Percentiles rank a stretch among this genome's conserved stretches.
These are phyloP conservation scores for Metellina segmentata DNA, from an alignment of 2,888 invertebrate genomes.

Conservation along the genomic window DNA sequence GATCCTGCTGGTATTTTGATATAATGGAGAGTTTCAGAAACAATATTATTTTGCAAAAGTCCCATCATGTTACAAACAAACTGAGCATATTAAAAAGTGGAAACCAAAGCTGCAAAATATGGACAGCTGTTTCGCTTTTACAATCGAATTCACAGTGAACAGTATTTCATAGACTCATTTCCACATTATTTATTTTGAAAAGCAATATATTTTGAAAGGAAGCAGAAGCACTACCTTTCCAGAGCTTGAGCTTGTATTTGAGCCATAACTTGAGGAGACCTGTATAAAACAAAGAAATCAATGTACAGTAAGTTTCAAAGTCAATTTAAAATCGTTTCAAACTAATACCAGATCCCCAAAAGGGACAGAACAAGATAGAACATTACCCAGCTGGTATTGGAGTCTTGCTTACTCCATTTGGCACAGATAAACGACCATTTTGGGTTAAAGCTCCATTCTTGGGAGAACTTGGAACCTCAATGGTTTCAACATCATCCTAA, in stretches of 20 bases:
- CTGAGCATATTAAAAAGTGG: too few species aligned
- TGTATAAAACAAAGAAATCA: constrained; percentile 1
- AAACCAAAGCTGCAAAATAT: too few species aligned
- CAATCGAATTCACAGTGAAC: too few species aligned
- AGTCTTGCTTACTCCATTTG: constrained; percentile 70
- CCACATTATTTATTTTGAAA: too few species aligned
- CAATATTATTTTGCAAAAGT: too few species aligned
- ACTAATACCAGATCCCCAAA: background rate
- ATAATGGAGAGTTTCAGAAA: too few species aligned
- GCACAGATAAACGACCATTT: constrained; percentile 68
- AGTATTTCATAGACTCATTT: too few species aligned
- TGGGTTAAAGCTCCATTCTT: constrained; percentile 29
- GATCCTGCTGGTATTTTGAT: too few species aligned
- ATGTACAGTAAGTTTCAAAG: background rate
- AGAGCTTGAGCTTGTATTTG: constrained; percentile 81
- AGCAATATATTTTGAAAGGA: too few species aligned
- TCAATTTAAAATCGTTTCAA: background rate
- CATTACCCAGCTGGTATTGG: constrained; percentile 64
- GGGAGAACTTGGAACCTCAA: constrained; percentile 72
- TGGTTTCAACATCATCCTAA: constrained; percentile 75
- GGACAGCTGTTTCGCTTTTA: too few species aligned
- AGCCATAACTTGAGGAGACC: constrained; percentile 69
- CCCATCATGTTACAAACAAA: too few species aligned
- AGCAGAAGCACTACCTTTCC: constrained; percentile 80
- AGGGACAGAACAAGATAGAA: background rate